Base-by-base conservation (phyloP, 2,113 vertebrate genomes). In the Oenanthe melanoleuca region DNA sequence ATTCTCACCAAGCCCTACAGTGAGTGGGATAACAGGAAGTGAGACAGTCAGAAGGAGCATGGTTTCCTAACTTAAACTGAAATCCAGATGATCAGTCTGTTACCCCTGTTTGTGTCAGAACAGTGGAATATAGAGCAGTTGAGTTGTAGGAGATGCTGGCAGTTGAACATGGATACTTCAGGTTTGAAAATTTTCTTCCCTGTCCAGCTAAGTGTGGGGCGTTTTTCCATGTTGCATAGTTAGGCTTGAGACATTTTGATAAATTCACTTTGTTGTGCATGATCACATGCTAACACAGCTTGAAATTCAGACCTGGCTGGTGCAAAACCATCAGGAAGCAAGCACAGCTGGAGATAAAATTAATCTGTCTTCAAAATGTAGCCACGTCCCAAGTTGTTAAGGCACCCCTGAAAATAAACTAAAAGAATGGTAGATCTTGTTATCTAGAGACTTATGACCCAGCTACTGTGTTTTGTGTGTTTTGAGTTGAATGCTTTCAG, bases 1-100 rank as follows among this genome's bases (percentile, higher is more conserved):
- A 78, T 93, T 94, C 71, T 88, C 29, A 66, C 71, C 60, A 90
- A 80, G 42, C 16, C 16, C 26, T 66, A 15, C 45, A 63, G 56
- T 82, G 55, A 83, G 55, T 90, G 47, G 87, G 71, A 83, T 89
- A 33, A 90, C 86, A 94, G 82, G 82, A 94, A 94, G 40, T 50
- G 38, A 55, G 60, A 66, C 40, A 59, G 56, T 91, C 82, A 81
- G 82, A 42, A 81, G 31, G 37, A 82, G 18, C 0, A 0, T 59
- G n/a, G 40, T 86, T 89, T 95, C 72, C n/a, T 65, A 56, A 67
- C 21, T 78, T 74, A 88, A 66, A 28, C 66, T 64, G 52, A 80
- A 79, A 92, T 86, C 45, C 55, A 80, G 67, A 66, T 77, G 49
- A 47, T 83, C 53, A 44, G 25, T 85, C 87, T 94, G 69, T 75